These are phyloP conservation scores for Platycheirus rosarum DNA, from an alignment of 2,888 invertebrate species.

Conservation along the genomic window DNA sequence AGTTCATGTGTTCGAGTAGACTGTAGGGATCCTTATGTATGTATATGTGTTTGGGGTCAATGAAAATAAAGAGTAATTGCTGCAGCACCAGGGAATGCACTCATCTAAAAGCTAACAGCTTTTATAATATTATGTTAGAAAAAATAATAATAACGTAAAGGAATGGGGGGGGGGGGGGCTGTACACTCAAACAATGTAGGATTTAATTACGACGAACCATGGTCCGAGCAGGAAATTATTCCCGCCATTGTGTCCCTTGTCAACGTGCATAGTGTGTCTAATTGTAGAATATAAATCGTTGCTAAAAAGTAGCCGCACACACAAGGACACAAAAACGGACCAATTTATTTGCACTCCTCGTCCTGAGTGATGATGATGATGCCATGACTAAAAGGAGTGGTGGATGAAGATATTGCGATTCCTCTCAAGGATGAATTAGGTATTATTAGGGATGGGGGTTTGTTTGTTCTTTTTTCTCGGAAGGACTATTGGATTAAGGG, in stretches of 20 bases:
- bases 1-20: constrained; percentile 28
- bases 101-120: constrained; percentile 38
- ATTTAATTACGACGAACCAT: constrained; percentile 59
- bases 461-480: neutral
- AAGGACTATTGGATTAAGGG: constrained; percentile 28
- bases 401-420: neutral
- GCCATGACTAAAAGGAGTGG: neutral
- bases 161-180: neutral
- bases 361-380: constrained; percentile 44
- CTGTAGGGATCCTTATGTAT: constrained; percentile 9
- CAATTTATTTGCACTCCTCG: constrained; percentile 50
- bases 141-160: constrained; percentile 1
- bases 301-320: constrained; percentile 35
- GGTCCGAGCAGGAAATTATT: constrained; percentile 48
- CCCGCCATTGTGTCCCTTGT: constrained; percentile 53
- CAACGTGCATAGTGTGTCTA: constrained; percentile 26
- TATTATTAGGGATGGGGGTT: constrained; percentile 5
- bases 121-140: constrained; percentile 19
- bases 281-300: constrained; percentile 40
- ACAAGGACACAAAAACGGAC: constrained; percentile 27
- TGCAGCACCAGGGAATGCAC: constrained; percentile 61
- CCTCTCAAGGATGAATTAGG: constrained; percentile 38
- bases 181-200: constrained; percentile 68
- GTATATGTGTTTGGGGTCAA: constrained; percentile 50
- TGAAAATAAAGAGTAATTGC: constrained; percentile 70